Base-by-base conservation (phyloP, 2,888 invertebrate genomes). In the Rosalia funebris region DNA sequence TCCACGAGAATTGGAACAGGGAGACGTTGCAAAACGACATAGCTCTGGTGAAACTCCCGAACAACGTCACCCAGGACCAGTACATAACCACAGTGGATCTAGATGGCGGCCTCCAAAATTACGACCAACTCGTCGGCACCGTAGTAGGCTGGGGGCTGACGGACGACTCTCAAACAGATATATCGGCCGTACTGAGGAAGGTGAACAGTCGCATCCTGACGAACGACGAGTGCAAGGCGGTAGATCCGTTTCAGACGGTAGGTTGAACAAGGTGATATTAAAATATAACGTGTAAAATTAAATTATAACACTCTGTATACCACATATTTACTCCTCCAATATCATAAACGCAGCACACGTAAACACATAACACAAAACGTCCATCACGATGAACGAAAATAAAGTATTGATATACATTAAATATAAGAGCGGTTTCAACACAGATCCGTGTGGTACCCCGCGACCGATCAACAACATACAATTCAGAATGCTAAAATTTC, bases 91-190 rank as follows among this genome's bases (percentile, higher is more conserved):
- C 57, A 4, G 57, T 70, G 4, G 16, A 57, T 42, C 44, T 32
- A 11, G 1, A 41, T 34, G n/a, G 20, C 12, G 54, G 25, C 9
- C 3, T 9, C 4, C 25, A 41, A 1, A 52, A 3, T 12, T 65
- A 41, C 41, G 44, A 14, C 46, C 48, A 45, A 14, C 34, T 17
- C 44, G 47, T 9, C 17, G 64, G 63, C 2, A 64, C 55, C 5
- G 48, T 57, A 10, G 39, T 64, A 12, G 69, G 68, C 39, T 68
- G 65, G 65, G 65, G 67, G 1, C 2, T 11, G 32, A 68, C 65
- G n/a, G 57, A 60, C 10, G 46, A 36, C 9, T 11, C 4, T 3
- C 41, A 31, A 7, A 11, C 2, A 2, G n/a, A n/a, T n/a, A 5
- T 41, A 2, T 66, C 66, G 5, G 47, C 31, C n/a, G 34, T 56